Percentiles rank a stretch among this genome's conserved stretches.
These are phyloP conservation scores for Agrilus cyanescens DNA, from an alignment of 2,888 invertebrate species.

Conservation along the genomic window DNA sequence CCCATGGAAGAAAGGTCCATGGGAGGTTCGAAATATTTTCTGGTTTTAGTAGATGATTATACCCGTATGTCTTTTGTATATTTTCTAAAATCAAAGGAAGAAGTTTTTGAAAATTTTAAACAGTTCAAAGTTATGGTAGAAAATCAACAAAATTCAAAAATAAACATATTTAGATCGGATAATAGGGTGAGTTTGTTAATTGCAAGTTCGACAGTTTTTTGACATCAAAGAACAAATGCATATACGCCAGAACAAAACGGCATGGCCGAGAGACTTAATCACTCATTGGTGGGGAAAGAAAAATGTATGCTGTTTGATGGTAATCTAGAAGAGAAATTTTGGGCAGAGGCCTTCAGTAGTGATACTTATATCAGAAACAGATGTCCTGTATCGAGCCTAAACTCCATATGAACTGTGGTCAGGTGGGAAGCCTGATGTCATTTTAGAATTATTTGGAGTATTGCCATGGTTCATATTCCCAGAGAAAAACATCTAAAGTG, in stretches of 20 bases:
- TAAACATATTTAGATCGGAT: slow-evolving; percentile 15
- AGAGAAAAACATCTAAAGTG: slow-evolving; percentile 9
- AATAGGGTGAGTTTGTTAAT: slow-evolving; percentile 15
- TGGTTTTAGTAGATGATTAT: not conserved
- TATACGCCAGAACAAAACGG: slow-evolving; percentile 26
- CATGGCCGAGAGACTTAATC: not conserved
- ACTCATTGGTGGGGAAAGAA: too few relatives aligned
- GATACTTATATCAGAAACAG: slow-evolving; percentile 7
- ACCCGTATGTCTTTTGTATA: slow-evolving; percentile 8
- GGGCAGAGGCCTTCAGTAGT: slow-evolving; percentile 17
- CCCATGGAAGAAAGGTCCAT: too few relatives aligned
- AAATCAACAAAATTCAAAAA: slow-evolving; percentile 10
- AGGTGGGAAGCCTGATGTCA: too few relatives aligned
- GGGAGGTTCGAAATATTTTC: slow-evolving; percentile 7
- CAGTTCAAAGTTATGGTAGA: slow-evolving; percentile 17
- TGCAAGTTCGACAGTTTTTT: slow-evolving; percentile 16
- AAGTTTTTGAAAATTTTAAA: slow-evolving; percentile 19
- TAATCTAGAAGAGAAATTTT: slow-evolving; percentile 13
- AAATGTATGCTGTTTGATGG: too few relatives aligned
- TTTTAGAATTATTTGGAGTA: slow-evolving; percentile 13
- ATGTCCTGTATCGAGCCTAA: slow-evolving; percentile 11
- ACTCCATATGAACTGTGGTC: slow-evolving; percentile 16
- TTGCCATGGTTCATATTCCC: slow-evolving; percentile 8
- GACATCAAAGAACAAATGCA: slow-evolving; percentile 18
- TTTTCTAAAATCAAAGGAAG: slow-evolving; percentile 14